Base-by-base conservation (phyloP, 2,797 vertebrate genomes). In the Gymnothorax javanicus region DNA sequence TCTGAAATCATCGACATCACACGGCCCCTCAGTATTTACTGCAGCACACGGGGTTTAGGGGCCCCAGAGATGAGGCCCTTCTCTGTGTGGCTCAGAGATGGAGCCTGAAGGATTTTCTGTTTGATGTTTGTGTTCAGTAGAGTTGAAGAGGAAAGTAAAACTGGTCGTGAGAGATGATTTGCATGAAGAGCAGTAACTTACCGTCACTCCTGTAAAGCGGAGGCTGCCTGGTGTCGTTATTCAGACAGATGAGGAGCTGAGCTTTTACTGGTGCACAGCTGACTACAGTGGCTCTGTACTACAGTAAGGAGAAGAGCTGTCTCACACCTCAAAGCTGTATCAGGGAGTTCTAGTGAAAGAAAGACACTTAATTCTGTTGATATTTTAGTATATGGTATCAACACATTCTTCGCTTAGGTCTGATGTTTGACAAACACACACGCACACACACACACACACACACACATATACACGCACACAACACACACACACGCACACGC, bases 121-220 rank as follows among this genome's bases (percentile, higher is more conserved):
- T 79, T 79, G 75, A 79, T 52, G 75, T 79, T 52, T 79, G 75
- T 20, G 4, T 43, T 54, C 50, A 79, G 75, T 52, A 79, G 43
- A 52, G 43, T 33, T 50, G 54, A 43, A 43, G 15, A 79, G 43
- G 75, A 81, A 56, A 52, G 50, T 52, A 54, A 20, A n/a, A 56
- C 7, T 23, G 11, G 11, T 20, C 54, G 17, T 56, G 52, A 81
- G n/a, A 81, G 20, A 56, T 52, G n/a, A 81, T 81, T 56, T 81
- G 11, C 77, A 81, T 23, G 56, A 81, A 54, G 6, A 81, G 77
- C 9, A 75, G 71, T 33, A 43, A 71, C 71, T 15, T 75, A 77
- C 73, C 6, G 15, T 77, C 33, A 52, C 20, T 77, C 52, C 50
- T 81, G 23, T 81, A 23, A 56, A 81, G 77, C 52, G 11, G 50